Evolutionary conservation across 2,113 vertebrate genomes (phyloP).

Genomic region (Menura novaehollandiae): DNA sequence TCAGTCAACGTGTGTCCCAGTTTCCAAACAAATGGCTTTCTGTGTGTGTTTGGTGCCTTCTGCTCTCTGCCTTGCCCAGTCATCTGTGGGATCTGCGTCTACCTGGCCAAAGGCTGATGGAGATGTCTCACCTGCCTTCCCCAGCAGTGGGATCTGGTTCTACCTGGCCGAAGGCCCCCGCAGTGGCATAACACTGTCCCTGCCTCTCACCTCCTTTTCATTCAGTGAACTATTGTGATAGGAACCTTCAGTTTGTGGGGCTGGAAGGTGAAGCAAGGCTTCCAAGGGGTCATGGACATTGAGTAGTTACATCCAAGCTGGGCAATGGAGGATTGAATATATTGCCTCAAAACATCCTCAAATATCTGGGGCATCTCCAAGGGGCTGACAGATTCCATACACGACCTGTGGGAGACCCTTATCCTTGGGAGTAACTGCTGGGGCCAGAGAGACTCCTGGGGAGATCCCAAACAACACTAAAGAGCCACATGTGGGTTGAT

Average conservation of each 20-base stretch:
- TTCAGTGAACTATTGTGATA: background rate
- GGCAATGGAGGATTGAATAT: background rate
- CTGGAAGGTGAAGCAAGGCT: background rate
- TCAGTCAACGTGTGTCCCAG: background rate
- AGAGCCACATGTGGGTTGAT: background rate
- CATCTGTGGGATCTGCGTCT: background rate
- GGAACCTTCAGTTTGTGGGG: background rate
- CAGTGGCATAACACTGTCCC: fast-evolving
- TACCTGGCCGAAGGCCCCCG: background rate
- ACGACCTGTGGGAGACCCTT: background rate
- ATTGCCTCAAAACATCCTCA: background rate
- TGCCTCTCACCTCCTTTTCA: fast-evolving
- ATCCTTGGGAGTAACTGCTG: background rate
- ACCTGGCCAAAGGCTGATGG: background rate
- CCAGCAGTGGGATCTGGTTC: background rate
- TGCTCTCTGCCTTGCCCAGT: background rate
- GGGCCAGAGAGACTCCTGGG: background rate
- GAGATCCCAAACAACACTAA: background rate
- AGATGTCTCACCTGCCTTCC: background rate
- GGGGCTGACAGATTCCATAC: background rate
- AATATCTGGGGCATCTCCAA: background rate
- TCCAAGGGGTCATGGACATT: background rate
- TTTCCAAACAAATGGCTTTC: constrained; percentile 50
- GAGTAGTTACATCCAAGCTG: background rate
- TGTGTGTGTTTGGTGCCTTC: background rate